Conservation (phyloP, 2,888 invertebrate species). For the Drosophila koepferae region DNA sequence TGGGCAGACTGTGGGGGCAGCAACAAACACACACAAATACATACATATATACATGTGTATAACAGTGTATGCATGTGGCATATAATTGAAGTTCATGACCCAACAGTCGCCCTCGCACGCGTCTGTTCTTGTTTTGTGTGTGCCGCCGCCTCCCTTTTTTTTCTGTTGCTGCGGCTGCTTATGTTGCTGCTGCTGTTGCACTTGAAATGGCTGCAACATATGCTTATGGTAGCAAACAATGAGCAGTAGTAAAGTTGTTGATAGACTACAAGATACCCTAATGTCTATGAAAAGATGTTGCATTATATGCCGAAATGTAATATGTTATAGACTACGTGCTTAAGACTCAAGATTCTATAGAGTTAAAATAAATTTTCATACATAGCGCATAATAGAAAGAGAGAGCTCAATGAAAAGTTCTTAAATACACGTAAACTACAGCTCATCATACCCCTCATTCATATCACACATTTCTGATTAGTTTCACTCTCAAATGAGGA, state of each 20-base stretch:
- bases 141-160: constrained; percentile 10
- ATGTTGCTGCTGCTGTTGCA: constrained; percentile 29
- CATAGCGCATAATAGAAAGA: not conserved
- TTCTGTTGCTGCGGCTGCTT: constrained; percentile 6
- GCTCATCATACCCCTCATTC: constrained; percentile 1
- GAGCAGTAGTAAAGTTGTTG: not conserved
- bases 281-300: too few species aligned
- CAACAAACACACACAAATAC: constrained; percentile 1
- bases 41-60: not conserved
- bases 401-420: not conserved
- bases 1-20: constrained; percentile 5
- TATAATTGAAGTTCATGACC: constrained; percentile 77
- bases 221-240: constrained; percentile 17
- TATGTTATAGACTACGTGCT: too few species aligned
- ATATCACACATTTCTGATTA: constrained; percentile 5
- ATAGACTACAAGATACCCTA: not conserved
- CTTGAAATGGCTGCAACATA: constrained; percentile 47
- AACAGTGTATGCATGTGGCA: constrained; percentile 22
- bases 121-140: constrained; percentile 25
- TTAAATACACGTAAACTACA: not conserved
- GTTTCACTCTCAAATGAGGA: constrained; percentile 34
- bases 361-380: not conserved
- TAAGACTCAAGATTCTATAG: not conserved
- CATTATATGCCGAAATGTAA: too few species aligned
- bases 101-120: constrained; percentile 59